Percentiles rank a stretch among this genome's conserved stretches.
These are phyloP conservation scores for Leucoraja ocellata DNA, from an alignment of 2,797 vertebrate genomes.

Conservation along the genomic window DNA sequence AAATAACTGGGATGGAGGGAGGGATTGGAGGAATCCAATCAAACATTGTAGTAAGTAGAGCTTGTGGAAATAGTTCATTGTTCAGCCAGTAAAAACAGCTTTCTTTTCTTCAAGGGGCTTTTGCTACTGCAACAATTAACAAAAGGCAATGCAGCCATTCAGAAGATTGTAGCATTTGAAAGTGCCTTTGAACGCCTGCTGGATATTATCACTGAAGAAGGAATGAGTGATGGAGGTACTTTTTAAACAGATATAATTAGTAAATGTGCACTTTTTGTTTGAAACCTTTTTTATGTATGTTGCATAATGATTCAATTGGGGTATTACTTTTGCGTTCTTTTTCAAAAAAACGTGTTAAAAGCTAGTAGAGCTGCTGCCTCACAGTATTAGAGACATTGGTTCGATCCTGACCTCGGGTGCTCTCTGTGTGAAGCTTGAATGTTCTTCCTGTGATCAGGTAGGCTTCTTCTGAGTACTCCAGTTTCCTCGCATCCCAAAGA, in stretches of 20 bases:
- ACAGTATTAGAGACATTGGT: too few relatives aligned
- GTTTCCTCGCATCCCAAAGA: too few relatives aligned
- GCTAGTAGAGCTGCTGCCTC: not conserved
- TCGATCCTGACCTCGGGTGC: too few relatives aligned
- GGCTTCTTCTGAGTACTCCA: too few relatives aligned
- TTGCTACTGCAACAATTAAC: conserved; percentile 88
- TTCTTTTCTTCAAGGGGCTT: conserved; percentile 67
- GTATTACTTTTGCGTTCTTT: not conserved
- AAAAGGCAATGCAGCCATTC: conserved; percentile 93
- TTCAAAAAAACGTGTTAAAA: not conserved
- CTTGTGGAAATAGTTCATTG: not conserved
- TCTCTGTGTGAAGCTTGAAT: too few relatives aligned
- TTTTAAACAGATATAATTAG: not conserved
- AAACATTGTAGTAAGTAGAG: not conserved
- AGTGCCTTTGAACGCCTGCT: conserved; percentile 93
- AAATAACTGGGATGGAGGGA: not conserved
- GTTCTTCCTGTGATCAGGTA: too few relatives aligned
- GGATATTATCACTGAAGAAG: conserved; percentile 93
- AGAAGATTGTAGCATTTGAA: conserved; percentile 98
- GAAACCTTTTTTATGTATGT: not conserved
- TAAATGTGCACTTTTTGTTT: not conserved
- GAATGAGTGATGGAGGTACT: conserved; percentile 91
- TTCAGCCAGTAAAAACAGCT: not conserved
- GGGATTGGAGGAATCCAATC: not conserved
- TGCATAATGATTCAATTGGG: not conserved